Base-by-base conservation (phyloP, 2,113 vertebrate species). In the Pampusana beccarii region DNA sequence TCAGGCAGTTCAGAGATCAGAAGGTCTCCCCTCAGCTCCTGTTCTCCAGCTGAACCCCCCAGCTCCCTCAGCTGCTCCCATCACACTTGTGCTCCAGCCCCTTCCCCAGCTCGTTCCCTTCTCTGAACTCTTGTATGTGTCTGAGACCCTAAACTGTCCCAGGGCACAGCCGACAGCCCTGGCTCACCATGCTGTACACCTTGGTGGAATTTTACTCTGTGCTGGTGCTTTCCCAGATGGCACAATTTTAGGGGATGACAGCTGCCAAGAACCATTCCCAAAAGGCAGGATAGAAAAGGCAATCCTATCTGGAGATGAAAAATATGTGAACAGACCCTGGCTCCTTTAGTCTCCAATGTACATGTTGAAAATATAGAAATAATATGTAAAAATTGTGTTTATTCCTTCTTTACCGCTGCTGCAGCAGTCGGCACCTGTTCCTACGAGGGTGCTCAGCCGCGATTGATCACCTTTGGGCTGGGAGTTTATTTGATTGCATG, bases 291-390 rank as follows among this genome's bases (percentile, higher is more conserved):
- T 8, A 77, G 23, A 26, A 20, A 70, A 73, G 20, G 7, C 33
- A 57, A 80, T 40, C 21, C 17, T 74, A 10, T 62, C 12, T 36
- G 73, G 36, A 26, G 7, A 48, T 10, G 26, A 10, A 51, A 94
- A 78, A 64, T 14, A 12, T 20, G 33, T 74, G 84, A 77, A 10
- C 19, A 64, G 11, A 4, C 23, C 51, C 57, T 31, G 14, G 4
- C 13, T 57, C 40, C 31, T 72, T 60, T 31, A 46, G 24, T 79
- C 29, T 40, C 18, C 6, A 15, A 8, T 0, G 0, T 19, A 1
- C 10, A 6, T 24, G 18, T 11, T 26, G 57, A 50, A 62, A 89
- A 56, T 7, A 44, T 3, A 74, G 29, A 53, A 81, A 34, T 18
- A 38, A 54, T 46, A 57, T 31, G 44, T 54, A 65, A 81, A 84